These are phyloP conservation scores for Ancistrus triradiatus DNA, from an alignment of 2,113 vertebrate genomes.

Conservation along the genomic window DNA sequence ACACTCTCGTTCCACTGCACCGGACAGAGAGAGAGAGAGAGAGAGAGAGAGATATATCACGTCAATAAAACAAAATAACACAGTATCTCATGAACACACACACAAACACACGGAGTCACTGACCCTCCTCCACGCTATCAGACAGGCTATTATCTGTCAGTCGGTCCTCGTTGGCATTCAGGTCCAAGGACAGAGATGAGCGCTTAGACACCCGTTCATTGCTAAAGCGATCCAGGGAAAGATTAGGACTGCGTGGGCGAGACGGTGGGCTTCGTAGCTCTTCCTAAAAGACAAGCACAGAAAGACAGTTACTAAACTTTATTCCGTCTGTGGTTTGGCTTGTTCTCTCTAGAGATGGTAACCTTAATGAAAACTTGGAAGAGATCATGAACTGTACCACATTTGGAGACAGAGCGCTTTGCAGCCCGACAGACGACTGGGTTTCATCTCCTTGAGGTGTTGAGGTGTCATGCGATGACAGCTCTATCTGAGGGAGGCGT, in stretches of 20 bases:
- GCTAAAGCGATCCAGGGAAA: slow-evolving; percentile 59
- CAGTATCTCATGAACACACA: not conserved
- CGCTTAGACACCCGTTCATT: slow-evolving; percentile 56
- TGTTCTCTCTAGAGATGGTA: too few relatives aligned
- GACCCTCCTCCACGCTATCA: slow-evolving; percentile 83
- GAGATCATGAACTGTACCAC: slow-evolving; percentile 44
- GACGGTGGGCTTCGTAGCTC: slow-evolving; percentile 59
- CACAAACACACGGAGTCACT: slow-evolving; percentile 11
- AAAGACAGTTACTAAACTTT: too few relatives aligned
- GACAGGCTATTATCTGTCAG: slow-evolving; percentile 76
- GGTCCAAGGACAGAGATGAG: slow-evolving; percentile 72
- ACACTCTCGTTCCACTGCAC: slow-evolving; percentile 64
- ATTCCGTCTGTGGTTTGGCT: too few relatives aligned
- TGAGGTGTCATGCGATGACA: slow-evolving; percentile 52
- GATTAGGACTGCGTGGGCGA: slow-evolving; percentile 59
- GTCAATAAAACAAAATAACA: slow-evolving; percentile 8
- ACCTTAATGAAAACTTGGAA: too few relatives aligned
- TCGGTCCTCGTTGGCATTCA: slow-evolving; percentile 81
- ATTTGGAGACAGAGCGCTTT: slow-evolving; percentile 40
- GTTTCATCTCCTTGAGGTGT: slow-evolving; percentile 59
- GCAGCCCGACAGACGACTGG: slow-evolving; percentile 42
- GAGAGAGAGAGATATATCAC: slow-evolving; percentile 8
- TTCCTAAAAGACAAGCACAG: slow-evolving; percentile 55
- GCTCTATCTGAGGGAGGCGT: slow-evolving; percentile 54
- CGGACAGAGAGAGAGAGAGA: too few relatives aligned